phyloP scores from a whole-genome alignment of 2,888 invertebrate genomes.

The Ornithoptera priamus region DNA sequence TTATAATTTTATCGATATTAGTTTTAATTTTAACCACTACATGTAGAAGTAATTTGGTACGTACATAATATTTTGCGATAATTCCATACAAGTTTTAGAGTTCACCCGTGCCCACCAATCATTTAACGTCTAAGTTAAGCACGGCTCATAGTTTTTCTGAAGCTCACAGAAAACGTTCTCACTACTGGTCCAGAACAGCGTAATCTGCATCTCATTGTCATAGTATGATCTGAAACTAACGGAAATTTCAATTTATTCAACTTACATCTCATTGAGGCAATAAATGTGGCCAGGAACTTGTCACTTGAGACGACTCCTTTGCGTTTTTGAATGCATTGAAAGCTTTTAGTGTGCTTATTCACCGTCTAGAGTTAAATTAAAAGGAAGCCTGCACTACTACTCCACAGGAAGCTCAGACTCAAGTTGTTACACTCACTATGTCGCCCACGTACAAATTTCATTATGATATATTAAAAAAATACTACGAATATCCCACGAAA shows the following conservation, averaged over 20 bases:
- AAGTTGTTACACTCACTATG: no score
- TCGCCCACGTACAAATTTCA: background rate
- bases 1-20: no score
- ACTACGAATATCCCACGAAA: background rate
- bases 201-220: slow-evolving; percentile 35
- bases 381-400: background rate
- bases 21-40: no score
- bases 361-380: slow-evolving; percentile 12
- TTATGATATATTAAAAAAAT: background rate
- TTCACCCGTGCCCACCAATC: no score
- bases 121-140: no score
- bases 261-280: slow-evolving; percentile 58
- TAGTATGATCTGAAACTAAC: slow-evolving; percentile 48
- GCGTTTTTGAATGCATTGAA: slow-evolving; percentile 28
- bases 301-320: slow-evolving; percentile 52
- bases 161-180: background rate
- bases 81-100: no score
- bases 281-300: slow-evolving; percentile 61
- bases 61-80: no score
- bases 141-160: background rate
- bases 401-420: no score
- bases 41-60: no score
- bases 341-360: slow-evolving; percentile 16
- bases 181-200: slow-evolving; percentile 24
- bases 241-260: slow-evolving; percentile 69